phyloP scores from a whole-genome alignment of 2,797 vertebrate genomes.

The Iguana delicatissima region DNA sequence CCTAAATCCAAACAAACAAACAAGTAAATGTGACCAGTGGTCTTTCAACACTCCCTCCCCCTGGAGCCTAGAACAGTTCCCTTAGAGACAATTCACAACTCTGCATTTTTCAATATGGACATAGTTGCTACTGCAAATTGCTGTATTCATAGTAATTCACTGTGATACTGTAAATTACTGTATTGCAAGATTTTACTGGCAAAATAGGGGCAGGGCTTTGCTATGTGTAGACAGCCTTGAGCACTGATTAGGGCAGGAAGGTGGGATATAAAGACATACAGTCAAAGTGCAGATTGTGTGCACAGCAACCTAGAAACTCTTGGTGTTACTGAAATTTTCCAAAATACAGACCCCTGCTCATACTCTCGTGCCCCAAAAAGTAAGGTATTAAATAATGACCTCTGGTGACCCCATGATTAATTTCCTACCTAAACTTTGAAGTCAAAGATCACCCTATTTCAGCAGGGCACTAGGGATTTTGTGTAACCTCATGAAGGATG shows the following conservation, averaged over 20 bases:
- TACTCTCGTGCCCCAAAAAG: not conserved
- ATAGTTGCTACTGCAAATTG: not conserved
- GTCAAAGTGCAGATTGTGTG: not conserved
- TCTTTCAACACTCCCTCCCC: not conserved
- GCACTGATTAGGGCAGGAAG: too few species aligned
- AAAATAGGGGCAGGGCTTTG: not conserved
- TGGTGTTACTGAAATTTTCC: not conserved
- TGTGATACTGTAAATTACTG: not conserved
- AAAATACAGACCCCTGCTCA: not conserved
- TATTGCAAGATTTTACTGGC: not conserved
- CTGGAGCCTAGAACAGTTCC: not conserved
- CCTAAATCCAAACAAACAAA: too few species aligned
- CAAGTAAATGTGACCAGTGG: too few species aligned
- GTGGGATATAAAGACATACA: too few species aligned
- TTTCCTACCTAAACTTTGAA: not conserved
- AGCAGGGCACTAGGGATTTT: not conserved
- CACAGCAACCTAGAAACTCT: not conserved
- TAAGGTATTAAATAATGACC: not conserved
- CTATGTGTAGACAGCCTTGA: not conserved
- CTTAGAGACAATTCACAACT: not conserved
- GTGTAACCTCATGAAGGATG: not conserved
- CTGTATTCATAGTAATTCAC: not conserved
- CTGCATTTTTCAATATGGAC: not conserved
- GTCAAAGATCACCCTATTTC: too few species aligned
- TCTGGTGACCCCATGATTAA: not conserved